A percentile compares a stretch with the other conserved stretches of the same genome.
Conservation (phyloP, 2,888 invertebrate genomes). For the Boloria euphrosyne region DNA sequence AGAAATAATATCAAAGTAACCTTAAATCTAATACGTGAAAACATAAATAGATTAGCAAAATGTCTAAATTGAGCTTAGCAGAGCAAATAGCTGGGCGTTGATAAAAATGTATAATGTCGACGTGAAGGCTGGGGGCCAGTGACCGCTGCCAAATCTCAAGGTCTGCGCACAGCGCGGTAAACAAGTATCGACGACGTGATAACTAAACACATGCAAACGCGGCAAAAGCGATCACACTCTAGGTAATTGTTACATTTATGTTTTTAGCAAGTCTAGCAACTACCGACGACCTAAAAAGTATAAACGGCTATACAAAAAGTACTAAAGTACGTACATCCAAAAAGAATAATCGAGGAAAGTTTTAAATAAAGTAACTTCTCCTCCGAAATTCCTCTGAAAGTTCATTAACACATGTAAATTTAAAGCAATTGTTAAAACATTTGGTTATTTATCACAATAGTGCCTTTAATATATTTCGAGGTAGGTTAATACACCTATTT, state of each 20-base stretch:
- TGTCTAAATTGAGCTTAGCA: constrained; percentile 34
- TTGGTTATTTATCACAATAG: no score
- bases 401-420: no score
- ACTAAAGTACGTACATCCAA: no score
- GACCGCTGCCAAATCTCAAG: constrained; percentile 80
- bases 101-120: constrained; percentile 60
- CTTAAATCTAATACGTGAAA: constrained; percentile 16
- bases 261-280: neutral
- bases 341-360: no score
- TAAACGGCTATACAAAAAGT: no score
- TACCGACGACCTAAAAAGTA: no score
- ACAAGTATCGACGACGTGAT: constrained; percentile 68
- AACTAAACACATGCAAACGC: constrained; percentile 40
- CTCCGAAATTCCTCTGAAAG: no score
- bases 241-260: constrained; percentile 5
- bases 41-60: constrained; percentile 26
- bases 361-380: no score
- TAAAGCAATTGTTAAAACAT: no score
- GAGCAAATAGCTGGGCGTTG: constrained; percentile 41
- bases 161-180: constrained; percentile 75
- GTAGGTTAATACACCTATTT: no score
- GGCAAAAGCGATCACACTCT: constrained; percentile 1
- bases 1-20: neutral
- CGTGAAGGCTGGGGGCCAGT: constrained; percentile 69
- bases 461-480: no score